Evolutionary conservation across 2,113 vertebrate species (phyloP).

Genomic region (Ptychochromis oligacanthus): DNA sequence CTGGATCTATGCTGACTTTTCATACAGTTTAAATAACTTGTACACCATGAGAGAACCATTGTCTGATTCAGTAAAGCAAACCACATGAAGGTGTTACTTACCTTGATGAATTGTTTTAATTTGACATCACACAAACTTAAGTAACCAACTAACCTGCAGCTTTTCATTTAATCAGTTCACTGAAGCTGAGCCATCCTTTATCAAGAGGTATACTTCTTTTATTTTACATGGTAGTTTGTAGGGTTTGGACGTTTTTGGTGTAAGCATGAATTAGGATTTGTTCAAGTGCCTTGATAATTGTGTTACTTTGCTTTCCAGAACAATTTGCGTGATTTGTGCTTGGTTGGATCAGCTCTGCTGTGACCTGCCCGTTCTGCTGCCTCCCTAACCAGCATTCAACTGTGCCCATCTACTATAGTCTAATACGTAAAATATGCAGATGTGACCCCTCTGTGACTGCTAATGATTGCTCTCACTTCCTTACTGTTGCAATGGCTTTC

Average conservation of each 20-base stretch:
- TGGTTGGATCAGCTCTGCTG: neutral
- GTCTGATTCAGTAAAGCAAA: neutral
- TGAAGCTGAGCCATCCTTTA: neutral
- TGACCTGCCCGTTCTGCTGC: too few relatives aligned
- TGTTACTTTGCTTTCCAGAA: too few relatives aligned
- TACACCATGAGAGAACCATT: neutral
- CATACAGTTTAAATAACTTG: neutral
- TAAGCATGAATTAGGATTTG: neutral
- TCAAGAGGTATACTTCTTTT: too few relatives aligned
- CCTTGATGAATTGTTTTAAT: neutral
- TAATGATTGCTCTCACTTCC: neutral
- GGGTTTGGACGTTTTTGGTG: too few relatives aligned
- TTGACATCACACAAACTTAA: fast-evolving
- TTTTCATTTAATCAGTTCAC: neutral
- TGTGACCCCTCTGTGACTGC: neutral
- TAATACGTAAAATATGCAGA: neutral
- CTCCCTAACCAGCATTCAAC: neutral
- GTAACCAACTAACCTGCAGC: neutral
- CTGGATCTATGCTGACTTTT: too few relatives aligned
- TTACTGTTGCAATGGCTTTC: neutral
- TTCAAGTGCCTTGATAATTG: neutral
- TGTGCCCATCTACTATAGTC: neutral
- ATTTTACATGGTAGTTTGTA: too few relatives aligned
- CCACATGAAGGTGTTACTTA: neutral
- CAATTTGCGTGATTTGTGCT: too few relatives aligned